These are phyloP conservation scores for Scaptomyza hsui DNA, from an alignment of 1,140 invertebrate genomes.

Conservation along the genomic window DNA sequence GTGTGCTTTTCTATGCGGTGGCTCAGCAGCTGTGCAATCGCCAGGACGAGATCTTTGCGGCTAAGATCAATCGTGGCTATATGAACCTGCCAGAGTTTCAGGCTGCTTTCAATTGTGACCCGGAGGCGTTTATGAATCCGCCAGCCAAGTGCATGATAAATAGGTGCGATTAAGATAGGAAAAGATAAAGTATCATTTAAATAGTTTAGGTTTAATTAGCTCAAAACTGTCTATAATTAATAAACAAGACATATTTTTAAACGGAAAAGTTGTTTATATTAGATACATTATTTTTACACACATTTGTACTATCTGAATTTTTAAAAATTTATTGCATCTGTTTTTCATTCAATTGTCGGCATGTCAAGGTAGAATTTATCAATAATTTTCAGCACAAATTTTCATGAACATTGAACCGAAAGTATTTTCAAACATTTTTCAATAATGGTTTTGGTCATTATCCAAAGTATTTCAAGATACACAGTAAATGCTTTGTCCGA, in stretches of 20 bases:
- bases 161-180: conserved; percentile 43
- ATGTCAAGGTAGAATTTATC: conserved; percentile 14
- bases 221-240: no score
- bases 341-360: conserved; percentile 4
- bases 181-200: not conserved
- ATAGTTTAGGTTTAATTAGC: no score
- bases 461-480: conserved; percentile 10
- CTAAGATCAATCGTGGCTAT: conserved; percentile 67
- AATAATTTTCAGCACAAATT: conserved; percentile 23
- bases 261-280: no score
- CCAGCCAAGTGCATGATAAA: conserved; percentile 67
- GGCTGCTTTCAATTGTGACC: conserved; percentile 59
- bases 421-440: conserved; percentile 22
- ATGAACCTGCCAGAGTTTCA: conserved; percentile 76
- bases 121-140: conserved; percentile 65
- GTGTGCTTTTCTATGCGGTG: conserved; percentile 73
- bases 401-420: conserved; percentile 12
- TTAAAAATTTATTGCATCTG: conserved; percentile 7
- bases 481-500: not conserved
- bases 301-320: not conserved
- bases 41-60: conserved; percentile 48
- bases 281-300: no score
- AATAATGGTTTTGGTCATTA: conserved; percentile 64
- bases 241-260: no score
- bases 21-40: conserved; percentile 71